Evolutionary conservation across 2,113 vertebrate species (phyloP), one percentile per base, ranked within the genome.

Genomic region (Sinocyclocheilus maitianheensis): DNA sequence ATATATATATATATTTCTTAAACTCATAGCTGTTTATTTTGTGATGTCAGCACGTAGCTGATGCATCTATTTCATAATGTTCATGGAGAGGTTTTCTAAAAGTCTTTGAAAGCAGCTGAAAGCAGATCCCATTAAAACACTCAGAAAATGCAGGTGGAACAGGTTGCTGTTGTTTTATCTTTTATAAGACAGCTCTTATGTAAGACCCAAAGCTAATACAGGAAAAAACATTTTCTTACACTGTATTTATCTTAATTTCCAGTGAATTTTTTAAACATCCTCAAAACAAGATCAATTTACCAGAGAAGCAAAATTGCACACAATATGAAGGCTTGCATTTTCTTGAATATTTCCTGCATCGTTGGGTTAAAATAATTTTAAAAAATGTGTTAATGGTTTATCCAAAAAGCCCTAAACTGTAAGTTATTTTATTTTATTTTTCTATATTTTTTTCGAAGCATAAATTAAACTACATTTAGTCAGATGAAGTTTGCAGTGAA

Each of bases 141-240:
- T 71, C 67, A 37, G 67, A 69, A 69, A 69, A 37, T 40, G 67
- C 72, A 76, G 40, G 72, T 48, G 43, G 43, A 76, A 48, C 72
- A 48, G 18, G 18, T 40, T 40, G 69, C 69, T 72, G 34, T 72
- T 72, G 34, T 72, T 71, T 71, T 72, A 40, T 22, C 18, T 40
- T 72, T 22, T 72, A 37, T 40, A 72, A 72, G 34, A 22, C 34
- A 72, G 34, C 9, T 5, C 0, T 71, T 71, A 71, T 13, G 9
- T 11, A 40, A 22, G 69, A 11, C 8, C 3, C 34, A 40, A 71
- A 72, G 69, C 3, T 72, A 40, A 22, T 34, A 40, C 69, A 5
- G 30, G 34, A 3, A 40, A 40, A 72, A 40, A 72, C 8, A 11
- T 1, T 40, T 72, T 40, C 5, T n/a, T 46, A 24, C 1, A 24